Conservation (phyloP, 1,140 invertebrate genomes). For the Chironomus tepperi region DNA sequence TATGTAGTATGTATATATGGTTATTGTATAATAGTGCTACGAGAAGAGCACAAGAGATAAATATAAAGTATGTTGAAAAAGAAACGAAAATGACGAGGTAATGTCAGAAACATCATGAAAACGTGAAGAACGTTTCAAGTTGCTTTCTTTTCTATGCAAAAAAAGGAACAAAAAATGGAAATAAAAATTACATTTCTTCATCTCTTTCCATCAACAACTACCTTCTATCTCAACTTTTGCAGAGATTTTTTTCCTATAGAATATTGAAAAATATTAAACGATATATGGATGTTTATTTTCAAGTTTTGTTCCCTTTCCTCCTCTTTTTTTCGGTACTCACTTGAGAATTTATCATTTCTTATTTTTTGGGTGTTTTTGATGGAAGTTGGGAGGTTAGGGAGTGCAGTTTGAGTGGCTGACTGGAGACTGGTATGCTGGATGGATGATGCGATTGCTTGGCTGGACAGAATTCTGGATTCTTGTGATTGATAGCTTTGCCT, state of each 20-base stretch:
- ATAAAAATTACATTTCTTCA: conserved; percentile 16
- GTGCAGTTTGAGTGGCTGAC: too few species aligned
- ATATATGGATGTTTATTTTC: conserved; percentile 22
- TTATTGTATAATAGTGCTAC: too few species aligned
- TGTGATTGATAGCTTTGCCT: too few species aligned
- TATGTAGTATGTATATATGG: too few species aligned
- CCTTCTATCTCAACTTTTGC: neutral
- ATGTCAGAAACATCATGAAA: neutral
- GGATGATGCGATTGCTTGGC: too few species aligned
- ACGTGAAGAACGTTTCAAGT: neutral
- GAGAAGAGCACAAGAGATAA: neutral
- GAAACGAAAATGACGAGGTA: conserved; percentile 19
- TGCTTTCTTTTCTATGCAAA: too few species aligned
- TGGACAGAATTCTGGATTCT: too few species aligned
- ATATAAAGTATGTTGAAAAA: conserved; percentile 1
- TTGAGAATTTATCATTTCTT: conserved; percentile 1
- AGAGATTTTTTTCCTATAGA: neutral
- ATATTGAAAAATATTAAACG: conserved; percentile 24
- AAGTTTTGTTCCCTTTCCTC: neutral
- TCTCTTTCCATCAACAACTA: neutral
- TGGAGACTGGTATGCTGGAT: too few species aligned
- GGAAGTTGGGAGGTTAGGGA: too few species aligned
- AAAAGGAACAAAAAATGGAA: too few species aligned
- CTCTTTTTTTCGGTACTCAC: neutral
- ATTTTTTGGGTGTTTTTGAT: neutral